phyloP scores from a whole-genome alignment of 2,113 vertebrate species.

The Brachypodius melanocephalos region DNA sequence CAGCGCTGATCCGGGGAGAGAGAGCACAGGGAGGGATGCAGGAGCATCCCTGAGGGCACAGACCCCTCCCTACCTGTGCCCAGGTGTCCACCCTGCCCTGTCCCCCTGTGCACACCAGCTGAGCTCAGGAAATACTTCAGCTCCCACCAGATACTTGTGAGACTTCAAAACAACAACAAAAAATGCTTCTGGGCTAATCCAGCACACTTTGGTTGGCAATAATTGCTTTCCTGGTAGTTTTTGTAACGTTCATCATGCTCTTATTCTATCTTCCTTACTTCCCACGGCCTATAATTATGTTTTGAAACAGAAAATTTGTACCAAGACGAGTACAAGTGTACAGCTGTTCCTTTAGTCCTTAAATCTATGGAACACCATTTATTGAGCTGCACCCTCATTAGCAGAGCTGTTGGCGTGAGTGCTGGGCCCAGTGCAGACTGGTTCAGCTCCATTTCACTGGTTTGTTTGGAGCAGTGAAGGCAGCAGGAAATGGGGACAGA shows the following conservation, averaged over 20 bases:
- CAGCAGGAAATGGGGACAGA: not conserved
- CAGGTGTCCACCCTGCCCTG: accelerated
- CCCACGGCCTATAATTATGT: not conserved
- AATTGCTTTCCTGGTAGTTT: not conserved
- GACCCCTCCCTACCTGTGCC: not conserved
- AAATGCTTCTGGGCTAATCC: not conserved
- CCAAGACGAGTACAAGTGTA: not conserved
- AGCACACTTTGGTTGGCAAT: not conserved
- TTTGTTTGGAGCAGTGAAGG: not conserved
- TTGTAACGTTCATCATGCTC: not conserved
- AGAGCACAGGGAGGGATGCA: accelerated
- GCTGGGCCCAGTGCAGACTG: not conserved
- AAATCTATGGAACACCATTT: not conserved
- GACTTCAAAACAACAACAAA: not conserved
- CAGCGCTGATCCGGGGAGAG: not conserved
- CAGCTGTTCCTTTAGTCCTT: constrained; percentile 1
- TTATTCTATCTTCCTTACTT: not conserved
- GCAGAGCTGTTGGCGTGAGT: not conserved
- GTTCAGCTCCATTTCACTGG: not conserved
- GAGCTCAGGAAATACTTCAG: not conserved
- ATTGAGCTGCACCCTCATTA: not conserved
- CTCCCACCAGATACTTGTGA: not conserved
- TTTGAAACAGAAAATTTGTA: constrained; percentile 16
- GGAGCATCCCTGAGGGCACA: not conserved
- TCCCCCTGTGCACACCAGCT: not conserved